Evolutionary conservation across 2,113 vertebrate species (phyloP), one percentile per base, ranked within the genome.

Genomic region (Symphodus melops): DNA sequence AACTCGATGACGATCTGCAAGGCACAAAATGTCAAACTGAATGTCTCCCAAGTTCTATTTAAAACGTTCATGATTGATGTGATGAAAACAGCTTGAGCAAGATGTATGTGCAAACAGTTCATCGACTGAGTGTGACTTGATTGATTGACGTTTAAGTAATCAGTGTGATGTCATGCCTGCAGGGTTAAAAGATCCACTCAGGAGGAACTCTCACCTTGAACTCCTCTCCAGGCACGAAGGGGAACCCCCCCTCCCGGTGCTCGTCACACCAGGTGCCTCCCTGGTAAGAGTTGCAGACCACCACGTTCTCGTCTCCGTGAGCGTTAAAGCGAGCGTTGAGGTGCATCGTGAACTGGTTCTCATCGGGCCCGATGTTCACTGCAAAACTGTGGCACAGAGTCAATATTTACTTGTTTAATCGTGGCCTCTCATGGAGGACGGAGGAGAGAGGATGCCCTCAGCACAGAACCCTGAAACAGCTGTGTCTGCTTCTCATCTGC

Each of bases 221-320:
- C 72, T 92, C 84, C 72, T 92, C 77, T 4, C 88, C 93, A 36
- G 63, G 74, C 0, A 68, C 79, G 84, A 95, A 95, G 19, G 94
- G 93, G 70, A 95, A 95, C 44, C 42, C 48, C 36, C 63, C 82
- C 19, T 78, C 83, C 1, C 93, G 87, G 3, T 77, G 56, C 76
- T 94, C 93, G 72, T 92, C 73, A 11, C 93, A 90, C 94, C 93
- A 95, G 17, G 3, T 77, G 25, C 92, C 94, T 0, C 39, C 86
- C 53, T 90, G 72, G 54, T 68, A 94, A 4, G 94, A 94, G 88
- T 95, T 95, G 68, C 91, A 94, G 20, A 95, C 91, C 8, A 95
- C 60, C 0, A 70, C 20, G 1, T 83, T 86, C 66, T 89, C 74
- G 6, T 94, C 92, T 23, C 93, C 94, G 0, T 92, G 82, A 66